Percentiles rank a stretch among this genome's conserved stretches.
Evolutionary conservation across 2,888 invertebrate species (phyloP).

Genomic region (Callinectes sapidus): DNA sequence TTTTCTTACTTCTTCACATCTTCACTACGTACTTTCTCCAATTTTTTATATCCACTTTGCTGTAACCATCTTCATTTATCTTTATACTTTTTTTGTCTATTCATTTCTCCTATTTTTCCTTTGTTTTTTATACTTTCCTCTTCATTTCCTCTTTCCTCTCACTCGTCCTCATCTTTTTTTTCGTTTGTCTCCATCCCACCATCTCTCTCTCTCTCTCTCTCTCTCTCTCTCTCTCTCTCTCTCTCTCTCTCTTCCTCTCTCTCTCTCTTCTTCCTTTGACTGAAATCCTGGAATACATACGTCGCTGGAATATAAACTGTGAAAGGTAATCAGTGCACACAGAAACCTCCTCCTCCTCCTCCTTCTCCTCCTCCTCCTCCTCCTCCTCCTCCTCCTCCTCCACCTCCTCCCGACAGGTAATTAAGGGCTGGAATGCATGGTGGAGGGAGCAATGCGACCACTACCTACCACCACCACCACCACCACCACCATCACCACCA

Average conservation of each 20-base stretch:
- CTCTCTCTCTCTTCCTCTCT: not conserved
- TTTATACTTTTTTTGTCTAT: no score
- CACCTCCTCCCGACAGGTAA: not conserved
- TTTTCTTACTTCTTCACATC: not conserved
- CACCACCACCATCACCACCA: not conserved
- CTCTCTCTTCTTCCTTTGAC: not conserved
- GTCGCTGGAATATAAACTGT: conserved; percentile 56
- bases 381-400: not conserved
- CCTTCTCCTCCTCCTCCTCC: not conserved
- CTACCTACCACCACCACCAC: not conserved
- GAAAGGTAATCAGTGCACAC: conserved; percentile 55
- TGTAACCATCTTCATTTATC: no score
- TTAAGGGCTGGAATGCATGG: conserved; percentile 36
- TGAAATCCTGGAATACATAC: conserved; percentile 51
- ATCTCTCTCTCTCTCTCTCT: not conserved
- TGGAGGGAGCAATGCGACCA: conserved; percentile 7
- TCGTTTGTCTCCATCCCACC: not conserved
- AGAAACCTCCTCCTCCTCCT: not conserved
- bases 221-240: not conserved
- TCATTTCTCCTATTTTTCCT: no score
- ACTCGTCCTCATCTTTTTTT: no score
- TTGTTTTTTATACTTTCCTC: not conserved
- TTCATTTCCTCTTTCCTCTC: not conserved
- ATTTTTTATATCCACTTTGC: not conserved
- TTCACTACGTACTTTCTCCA: not conserved